Percentiles rank a stretch among this genome's conserved stretches.
phyloP scores from a whole-genome alignment of 2,888 invertebrate genomes.

The Tethea ocularis region DNA sequence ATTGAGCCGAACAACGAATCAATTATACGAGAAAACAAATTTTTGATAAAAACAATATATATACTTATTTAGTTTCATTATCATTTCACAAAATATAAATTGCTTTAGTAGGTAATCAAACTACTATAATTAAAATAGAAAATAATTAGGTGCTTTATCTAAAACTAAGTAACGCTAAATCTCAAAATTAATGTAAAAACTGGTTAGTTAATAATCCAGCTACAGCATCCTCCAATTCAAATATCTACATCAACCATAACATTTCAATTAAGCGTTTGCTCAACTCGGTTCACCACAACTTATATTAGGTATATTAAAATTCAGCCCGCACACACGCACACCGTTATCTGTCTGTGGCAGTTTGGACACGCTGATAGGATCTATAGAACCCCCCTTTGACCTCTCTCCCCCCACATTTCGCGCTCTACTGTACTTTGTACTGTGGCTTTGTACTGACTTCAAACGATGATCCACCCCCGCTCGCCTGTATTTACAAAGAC shows the following conservation, averaged over 20 bases:
- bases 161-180: too few relatives aligned
- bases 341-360: constrained; percentile 76
- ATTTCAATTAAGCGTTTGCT: constrained; percentile 48
- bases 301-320: constrained; percentile 65
- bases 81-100: too few relatives aligned
- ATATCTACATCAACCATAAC: constrained; percentile 21
- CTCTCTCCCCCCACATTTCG: constrained; percentile 33
- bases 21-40: too few relatives aligned
- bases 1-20: too few relatives aligned
- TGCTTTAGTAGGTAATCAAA: too few relatives aligned
- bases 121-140: too few relatives aligned
- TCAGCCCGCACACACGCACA: constrained; percentile 62
- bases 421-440: constrained; percentile 32
- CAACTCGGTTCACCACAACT: constrained; percentile 40
- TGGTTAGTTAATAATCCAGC: not conserved
- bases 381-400: constrained; percentile 50
- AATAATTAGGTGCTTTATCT: too few relatives aligned
- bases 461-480: constrained; percentile 63
- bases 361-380: constrained; percentile 73
- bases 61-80: too few relatives aligned
- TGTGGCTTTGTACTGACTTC: constrained; percentile 64
- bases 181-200: too few relatives aligned
- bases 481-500: constrained; percentile 54
- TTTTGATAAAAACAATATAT: too few relatives aligned
- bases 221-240: not conserved